These are phyloP conservation scores for Lasioglossum zephyrum DNA, from an alignment of 2,888 invertebrate genomes.

Conservation along the genomic window DNA sequence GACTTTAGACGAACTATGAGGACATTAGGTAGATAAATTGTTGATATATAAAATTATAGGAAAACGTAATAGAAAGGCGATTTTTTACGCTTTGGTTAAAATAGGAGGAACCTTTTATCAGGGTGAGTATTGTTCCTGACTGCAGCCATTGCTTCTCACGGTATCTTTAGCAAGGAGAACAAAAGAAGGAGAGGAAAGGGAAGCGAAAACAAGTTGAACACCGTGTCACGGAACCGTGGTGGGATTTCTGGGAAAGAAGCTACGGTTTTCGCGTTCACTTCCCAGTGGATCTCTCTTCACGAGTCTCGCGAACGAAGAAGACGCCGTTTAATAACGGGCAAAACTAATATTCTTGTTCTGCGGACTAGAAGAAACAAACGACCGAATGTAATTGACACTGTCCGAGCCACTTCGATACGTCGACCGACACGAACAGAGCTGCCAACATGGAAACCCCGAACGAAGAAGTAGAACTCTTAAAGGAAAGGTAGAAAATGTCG, in stretches of 20 bases:
- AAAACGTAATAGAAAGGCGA: neutral
- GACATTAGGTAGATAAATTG: neutral
- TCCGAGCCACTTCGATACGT: neutral
- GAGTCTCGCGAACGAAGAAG: neutral
- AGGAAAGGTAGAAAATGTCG: conserved; percentile 17
- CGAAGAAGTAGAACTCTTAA: neutral
- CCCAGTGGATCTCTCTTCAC: conserved; percentile 52
- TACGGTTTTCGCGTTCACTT: conserved; percentile 66
- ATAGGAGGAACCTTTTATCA: neutral
- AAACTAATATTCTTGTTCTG: conserved; percentile 29
- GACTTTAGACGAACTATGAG: neutral
- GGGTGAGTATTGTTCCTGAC: neutral
- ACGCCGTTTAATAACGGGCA: conserved; percentile 1
- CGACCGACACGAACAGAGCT: neutral
- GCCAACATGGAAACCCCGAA: neutral
- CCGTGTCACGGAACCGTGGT: conserved; percentile 12
- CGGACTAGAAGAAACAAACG: conserved; percentile 36
- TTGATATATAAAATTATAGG: neutral
- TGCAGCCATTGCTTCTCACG: conserved; percentile 1
- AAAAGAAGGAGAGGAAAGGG: neutral
- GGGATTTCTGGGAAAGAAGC: conserved; percentile 30
- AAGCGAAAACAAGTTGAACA: conserved; percentile 5
- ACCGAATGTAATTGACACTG: conserved; percentile 22
- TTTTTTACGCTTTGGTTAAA: neutral
- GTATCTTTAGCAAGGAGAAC: neutral